Evolutionary conservation across 2,888 invertebrate genomes (phyloP).

Genomic region (Sceliomorpha sp.): DNA sequence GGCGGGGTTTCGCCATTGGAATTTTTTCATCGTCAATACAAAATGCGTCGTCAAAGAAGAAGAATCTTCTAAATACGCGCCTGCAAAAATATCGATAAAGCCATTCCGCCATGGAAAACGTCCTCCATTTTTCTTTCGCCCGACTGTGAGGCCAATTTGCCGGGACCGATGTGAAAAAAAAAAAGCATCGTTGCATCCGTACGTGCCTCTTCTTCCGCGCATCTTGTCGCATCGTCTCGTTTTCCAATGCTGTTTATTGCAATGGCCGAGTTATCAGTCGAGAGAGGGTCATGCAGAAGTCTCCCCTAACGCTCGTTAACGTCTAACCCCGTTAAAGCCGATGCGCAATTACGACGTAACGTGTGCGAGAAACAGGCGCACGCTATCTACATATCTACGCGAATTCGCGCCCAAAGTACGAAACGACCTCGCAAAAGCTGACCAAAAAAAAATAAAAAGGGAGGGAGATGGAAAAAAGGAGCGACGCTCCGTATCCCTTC

Average conservation of each 20-base stretch:
- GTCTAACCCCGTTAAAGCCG: constrained; percentile 37
- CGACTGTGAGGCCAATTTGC: constrained; percentile 1
- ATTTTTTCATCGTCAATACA: too few species aligned
- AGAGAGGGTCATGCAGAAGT: constrained; percentile 16
- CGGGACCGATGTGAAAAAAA: background rate
- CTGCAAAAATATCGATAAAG: too few species aligned
- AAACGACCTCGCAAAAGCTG: too few species aligned
- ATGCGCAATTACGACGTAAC: constrained; percentile 17
- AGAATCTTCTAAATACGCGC: too few species aligned
- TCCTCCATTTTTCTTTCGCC: too few species aligned
- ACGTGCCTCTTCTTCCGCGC: background rate
- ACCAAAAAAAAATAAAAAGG: background rate
- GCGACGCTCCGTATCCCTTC: constrained; percentile 6
- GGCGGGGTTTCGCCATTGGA: too few species aligned
- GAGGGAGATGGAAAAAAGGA: background rate
- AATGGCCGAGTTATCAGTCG: constrained; percentile 30
- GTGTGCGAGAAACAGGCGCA: constrained; percentile 10
- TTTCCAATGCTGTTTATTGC: constrained; percentile 27
- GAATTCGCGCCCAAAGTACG: constrained; percentile 20
- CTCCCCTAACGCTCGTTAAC: constrained; percentile 33
- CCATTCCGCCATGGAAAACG: too few species aligned
- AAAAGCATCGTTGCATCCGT: background rate
- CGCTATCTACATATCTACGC: constrained; percentile 26
- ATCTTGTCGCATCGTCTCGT: constrained; percentile 7
- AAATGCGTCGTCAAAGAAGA: too few species aligned